Evolutionary conservation across 2,797 vertebrate genomes (phyloP).

Genomic region (Mustela erminea): DNA sequence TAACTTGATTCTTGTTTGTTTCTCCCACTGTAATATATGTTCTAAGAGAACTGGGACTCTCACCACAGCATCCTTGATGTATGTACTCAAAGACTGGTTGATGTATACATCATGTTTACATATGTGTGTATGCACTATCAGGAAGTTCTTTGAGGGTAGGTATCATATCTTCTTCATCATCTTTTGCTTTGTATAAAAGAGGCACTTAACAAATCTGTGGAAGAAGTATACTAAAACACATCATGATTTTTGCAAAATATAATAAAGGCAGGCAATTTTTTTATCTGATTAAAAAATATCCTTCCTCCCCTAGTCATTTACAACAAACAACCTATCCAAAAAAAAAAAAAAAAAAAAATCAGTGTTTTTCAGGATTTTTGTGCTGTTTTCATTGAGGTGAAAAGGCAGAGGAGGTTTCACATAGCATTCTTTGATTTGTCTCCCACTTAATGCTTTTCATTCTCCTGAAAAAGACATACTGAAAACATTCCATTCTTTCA

Average conservation of each 20-base stretch:
- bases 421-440: slow-evolving; percentile 40
- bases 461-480: background rate
- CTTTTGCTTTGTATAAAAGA: background rate
- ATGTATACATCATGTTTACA: background rate
- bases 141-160: background rate
- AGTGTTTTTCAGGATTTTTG: slow-evolving; percentile 44
- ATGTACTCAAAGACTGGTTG: background rate
- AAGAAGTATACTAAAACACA: background rate
- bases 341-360: background rate
- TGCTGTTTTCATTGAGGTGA: background rate
- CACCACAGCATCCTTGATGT: background rate
- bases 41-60: background rate
- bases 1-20: background rate
- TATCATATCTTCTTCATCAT: background rate
- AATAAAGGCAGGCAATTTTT: background rate
- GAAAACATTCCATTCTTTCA: slow-evolving; percentile 51
- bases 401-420: background rate
- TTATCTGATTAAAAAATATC: slow-evolving; percentile 50
- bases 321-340: background rate
- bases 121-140: background rate
- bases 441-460: background rate
- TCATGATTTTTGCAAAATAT: slow-evolving; percentile 44
- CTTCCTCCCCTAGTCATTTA: background rate
- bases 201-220: background rate
- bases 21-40: background rate